phyloP scores from a whole-genome alignment of 1,140 invertebrate species.

The Drosophila prosaltans region DNA sequence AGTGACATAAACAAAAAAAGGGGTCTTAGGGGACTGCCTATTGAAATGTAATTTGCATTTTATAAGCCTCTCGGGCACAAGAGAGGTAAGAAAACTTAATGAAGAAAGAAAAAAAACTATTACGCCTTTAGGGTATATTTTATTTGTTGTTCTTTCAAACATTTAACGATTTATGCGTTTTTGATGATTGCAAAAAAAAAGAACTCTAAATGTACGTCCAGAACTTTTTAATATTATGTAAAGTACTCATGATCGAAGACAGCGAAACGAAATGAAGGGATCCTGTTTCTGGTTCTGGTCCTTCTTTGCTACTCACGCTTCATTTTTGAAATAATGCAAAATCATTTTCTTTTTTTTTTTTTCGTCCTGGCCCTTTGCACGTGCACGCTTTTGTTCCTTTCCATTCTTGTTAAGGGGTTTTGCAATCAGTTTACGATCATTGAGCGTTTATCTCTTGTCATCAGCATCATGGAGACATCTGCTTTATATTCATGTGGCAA shows the following conservation, averaged over 20 bases:
- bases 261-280: constrained; percentile 8
- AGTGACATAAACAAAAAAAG: constrained; percentile 27
- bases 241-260: constrained; percentile 69
- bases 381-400: constrained; percentile 37
- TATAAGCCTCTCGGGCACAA: constrained; percentile 54
- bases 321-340: constrained; percentile 33
- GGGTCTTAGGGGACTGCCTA: constrained; percentile 30
- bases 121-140: constrained; percentile 26
- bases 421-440: constrained; percentile 52
- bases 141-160: constrained; percentile 18
- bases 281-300: neutral
- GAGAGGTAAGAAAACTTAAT: neutral
- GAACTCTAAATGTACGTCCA: neutral
- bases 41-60: constrained; percentile 80
- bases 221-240: constrained; percentile 63
- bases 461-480: constrained; percentile 30
- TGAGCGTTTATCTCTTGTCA: constrained; percentile 30
- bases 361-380: constrained; percentile 52
- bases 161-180: constrained; percentile 19
- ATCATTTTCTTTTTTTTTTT: constrained; percentile 29
- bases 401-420: constrained; percentile 26
- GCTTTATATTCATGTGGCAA: constrained; percentile 54
- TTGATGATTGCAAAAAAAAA: constrained; percentile 36
- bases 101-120: constrained; percentile 16
- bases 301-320: neutral